These are phyloP conservation scores for Lindbergichthys nudifrons DNA, from an alignment of 2,797 vertebrate species.

Conservation along the genomic window DNA sequence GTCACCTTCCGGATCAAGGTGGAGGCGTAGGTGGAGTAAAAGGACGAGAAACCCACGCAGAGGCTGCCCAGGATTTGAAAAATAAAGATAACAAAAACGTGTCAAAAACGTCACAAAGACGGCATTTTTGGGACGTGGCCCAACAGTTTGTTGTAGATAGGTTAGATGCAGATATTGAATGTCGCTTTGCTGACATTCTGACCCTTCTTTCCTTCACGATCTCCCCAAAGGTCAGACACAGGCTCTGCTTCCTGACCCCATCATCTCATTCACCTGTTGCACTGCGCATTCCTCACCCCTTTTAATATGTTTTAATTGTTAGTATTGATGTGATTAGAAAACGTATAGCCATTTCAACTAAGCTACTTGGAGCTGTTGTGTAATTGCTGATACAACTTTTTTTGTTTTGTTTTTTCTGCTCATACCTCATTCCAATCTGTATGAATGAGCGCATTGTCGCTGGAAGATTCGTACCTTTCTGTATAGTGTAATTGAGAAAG, in stretches of 20 bases:
- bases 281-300: constrained; percentile 54
- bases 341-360: constrained; percentile 69
- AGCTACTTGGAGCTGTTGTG: constrained; percentile 67
- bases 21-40: constrained; percentile 86
- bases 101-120: constrained; percentile 72
- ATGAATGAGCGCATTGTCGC: constrained; percentile 53
- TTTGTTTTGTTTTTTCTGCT: constrained; percentile 51
- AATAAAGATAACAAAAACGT: constrained; percentile 34
- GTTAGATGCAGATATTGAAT: constrained; percentile 27
- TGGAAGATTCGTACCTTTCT: constrained; percentile 71
- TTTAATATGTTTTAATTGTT: constrained; percentile 37
- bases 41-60: constrained; percentile 42
- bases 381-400: constrained; percentile 49
- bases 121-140: constrained; percentile 45
- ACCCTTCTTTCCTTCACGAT: constrained; percentile 72
- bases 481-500: constrained; percentile 70
- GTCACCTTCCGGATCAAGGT: constrained; percentile 91
- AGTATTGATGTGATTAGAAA: constrained; percentile 62
- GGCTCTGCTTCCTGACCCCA: constrained; percentile 59
- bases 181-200: constrained; percentile 76
- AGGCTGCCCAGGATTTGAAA: constrained; percentile 65
- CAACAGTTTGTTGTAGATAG: constrained; percentile 15
- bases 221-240: constrained; percentile 62
- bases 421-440: constrained; percentile 46
- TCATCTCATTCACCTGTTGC: constrained; percentile 53